Evolutionary conservation across 92 coral and sea anemone genomes (phyloP).

Genomic region (Zoanthus sansibaricus): DNA sequence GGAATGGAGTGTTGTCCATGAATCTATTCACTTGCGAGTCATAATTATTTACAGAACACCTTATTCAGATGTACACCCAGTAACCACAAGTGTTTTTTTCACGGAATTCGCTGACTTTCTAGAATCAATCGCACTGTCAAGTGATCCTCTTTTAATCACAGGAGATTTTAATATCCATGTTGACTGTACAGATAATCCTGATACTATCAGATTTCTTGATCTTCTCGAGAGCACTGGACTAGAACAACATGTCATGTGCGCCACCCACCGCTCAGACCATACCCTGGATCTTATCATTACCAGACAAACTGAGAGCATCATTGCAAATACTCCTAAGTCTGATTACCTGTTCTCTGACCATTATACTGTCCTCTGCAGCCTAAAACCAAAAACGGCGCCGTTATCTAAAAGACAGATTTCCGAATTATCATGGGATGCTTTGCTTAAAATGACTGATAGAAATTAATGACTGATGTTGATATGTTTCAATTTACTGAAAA

Average conservation of each 20-base stretch:
- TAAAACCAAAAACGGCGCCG: slow-evolving; percentile 44
- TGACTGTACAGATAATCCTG: slow-evolving; percentile 39
- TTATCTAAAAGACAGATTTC: slow-evolving; percentile 40
- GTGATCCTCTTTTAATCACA: slow-evolving; percentile 44
- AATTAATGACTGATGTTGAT: too few relatives aligned
- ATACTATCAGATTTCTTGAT: slow-evolving; percentile 54
- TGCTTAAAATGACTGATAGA: too few relatives aligned
- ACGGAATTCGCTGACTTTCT: slow-evolving; percentile 40
- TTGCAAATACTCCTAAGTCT: slow-evolving; percentile 35
- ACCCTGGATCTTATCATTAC: slow-evolving; percentile 58
- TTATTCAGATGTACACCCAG: too few relatives aligned
- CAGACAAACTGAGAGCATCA: slow-evolving; percentile 45
- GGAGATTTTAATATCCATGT: slow-evolving; percentile 55
- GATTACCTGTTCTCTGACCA: slow-evolving; percentile 56
- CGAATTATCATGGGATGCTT: too few relatives aligned
- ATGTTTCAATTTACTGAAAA: too few relatives aligned
- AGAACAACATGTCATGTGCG: slow-evolving; percentile 55
- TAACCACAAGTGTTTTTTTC: slow-evolving; percentile 9
- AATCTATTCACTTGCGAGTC: neutral
- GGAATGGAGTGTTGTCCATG: slow-evolving; percentile 26
- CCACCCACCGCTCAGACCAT: slow-evolving; percentile 57
- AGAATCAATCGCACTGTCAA: slow-evolving; percentile 47
- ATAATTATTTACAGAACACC: too few relatives aligned
- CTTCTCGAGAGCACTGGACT: slow-evolving; percentile 58
- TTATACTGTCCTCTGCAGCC: slow-evolving; percentile 51